A percentile compares a stretch with the other conserved stretches of the same genome.
These are phyloP conservation scores for Alces alces DNA, from an alignment of 2,113 vertebrate species.

Conservation along the genomic window DNA sequence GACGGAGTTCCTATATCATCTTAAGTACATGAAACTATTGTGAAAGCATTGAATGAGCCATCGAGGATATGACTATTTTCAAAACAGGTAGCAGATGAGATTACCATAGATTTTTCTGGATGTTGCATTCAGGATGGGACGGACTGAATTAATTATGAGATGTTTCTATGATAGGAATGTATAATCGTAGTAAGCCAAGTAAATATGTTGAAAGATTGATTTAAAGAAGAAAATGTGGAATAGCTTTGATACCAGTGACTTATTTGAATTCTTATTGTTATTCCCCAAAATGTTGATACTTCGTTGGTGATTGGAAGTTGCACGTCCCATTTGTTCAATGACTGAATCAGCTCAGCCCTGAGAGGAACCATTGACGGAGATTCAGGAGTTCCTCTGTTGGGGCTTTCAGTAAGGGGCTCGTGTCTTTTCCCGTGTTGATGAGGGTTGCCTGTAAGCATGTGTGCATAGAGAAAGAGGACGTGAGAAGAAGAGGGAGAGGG, in stretches of 20 bases:
- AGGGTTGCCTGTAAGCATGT: not conserved
- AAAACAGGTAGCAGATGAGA: not conserved
- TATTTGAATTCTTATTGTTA: not conserved
- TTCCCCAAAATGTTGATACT: not conserved
- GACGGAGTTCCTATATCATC: not conserved
- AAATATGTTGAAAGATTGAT: not conserved
- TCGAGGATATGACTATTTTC: not conserved
- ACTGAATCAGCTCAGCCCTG: not conserved
- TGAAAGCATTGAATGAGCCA: not conserved
- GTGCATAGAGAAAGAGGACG: not conserved
- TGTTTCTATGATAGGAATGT: not conserved
- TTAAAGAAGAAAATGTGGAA: not conserved
- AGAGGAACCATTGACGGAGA: not conserved
- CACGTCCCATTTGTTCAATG: not conserved
- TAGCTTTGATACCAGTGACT: not conserved
- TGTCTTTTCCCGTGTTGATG: not conserved
- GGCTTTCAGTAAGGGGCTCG: not conserved
- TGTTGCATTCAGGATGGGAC: not conserved
- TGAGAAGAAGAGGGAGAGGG: not conserved
- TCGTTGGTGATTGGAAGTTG: not conserved
- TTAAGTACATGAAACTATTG: not conserved
- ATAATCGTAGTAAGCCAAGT: not conserved
- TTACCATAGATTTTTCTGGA: constrained; percentile 10
- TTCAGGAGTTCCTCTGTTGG: not conserved
- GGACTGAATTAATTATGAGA: constrained; percentile 27